Conservation (phyloP, 37 sponge, comb jelly and placozoan genomes). For the Chondrilla cf. caribensis region DNA sequence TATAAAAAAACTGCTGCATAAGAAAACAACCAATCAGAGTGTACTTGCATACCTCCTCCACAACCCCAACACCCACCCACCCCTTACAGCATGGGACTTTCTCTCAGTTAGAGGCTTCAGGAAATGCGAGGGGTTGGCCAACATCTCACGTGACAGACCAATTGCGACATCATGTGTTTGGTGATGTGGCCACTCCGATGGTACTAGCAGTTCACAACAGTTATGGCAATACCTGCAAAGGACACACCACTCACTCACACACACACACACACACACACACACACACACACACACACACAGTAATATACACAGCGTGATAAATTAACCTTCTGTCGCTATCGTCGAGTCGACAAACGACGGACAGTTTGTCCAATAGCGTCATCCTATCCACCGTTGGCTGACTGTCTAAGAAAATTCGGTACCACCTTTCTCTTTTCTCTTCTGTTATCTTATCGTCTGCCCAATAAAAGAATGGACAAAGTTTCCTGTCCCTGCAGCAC, state of each 20-base stretch:
- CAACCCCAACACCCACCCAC: not conserved
- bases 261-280: slow-evolving; percentile 25
- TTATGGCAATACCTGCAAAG: not conserved
- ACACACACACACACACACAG: slow-evolving; percentile 24
- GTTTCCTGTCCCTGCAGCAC: slow-evolving; percentile 70
- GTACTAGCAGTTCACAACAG: not conserved
- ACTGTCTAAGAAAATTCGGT: slow-evolving; percentile 25
- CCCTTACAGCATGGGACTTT: slow-evolving; percentile 62
- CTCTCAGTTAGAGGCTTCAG: slow-evolving; percentile 41
- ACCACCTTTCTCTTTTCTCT: slow-evolving; percentile 55
- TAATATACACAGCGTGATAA: too few relatives aligned
- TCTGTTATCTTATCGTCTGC: slow-evolving; percentile 52
- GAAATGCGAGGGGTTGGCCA: slow-evolving; percentile 37
- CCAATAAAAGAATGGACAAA: slow-evolving; percentile 88
- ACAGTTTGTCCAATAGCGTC: not conserved
- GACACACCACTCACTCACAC: not conserved
- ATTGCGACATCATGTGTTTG: slow-evolving; percentile 26
- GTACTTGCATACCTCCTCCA: not conserved
- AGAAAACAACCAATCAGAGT: not conserved
- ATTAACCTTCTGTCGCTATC: not conserved
- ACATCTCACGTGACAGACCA: not conserved
- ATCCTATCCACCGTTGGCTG: slow-evolving; percentile 23
- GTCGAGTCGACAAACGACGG: too few relatives aligned
- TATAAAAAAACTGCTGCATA: slow-evolving; percentile 81
- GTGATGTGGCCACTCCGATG: slow-evolving; percentile 3